Conservation (phyloP, 2,797 vertebrate species). For the Emys orbicularis region DNA sequence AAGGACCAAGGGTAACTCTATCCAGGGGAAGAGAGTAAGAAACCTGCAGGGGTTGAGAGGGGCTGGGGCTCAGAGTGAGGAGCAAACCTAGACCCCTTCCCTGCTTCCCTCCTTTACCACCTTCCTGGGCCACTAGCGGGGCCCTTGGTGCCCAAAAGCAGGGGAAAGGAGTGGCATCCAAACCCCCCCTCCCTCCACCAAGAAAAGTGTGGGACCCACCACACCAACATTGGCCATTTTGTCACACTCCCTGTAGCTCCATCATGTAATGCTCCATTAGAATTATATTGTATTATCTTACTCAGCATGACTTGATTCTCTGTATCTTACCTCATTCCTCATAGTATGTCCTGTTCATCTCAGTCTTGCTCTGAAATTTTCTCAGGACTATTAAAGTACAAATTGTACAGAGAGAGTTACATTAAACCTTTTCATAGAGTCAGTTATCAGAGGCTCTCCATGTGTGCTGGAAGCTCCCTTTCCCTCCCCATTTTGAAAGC, state of each 20-base stretch:
- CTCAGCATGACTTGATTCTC: background rate
- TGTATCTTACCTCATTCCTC: background rate
- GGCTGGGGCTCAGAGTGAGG: too few relatives aligned
- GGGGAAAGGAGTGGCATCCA: too few relatives aligned
- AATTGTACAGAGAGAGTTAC: background rate
- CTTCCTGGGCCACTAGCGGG: too few relatives aligned
- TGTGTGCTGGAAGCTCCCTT: background rate
- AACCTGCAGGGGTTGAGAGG: too few relatives aligned
- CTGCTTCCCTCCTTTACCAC: too few relatives aligned
- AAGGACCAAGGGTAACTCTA: too few relatives aligned
- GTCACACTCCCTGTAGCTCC: background rate
- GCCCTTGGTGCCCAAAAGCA: too few relatives aligned
- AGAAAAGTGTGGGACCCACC: too few relatives aligned
- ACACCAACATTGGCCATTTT: too few relatives aligned
- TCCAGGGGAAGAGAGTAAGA: too few relatives aligned
- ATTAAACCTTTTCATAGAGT: background rate
- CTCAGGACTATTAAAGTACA: background rate
- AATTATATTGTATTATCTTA: background rate
- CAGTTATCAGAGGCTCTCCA: background rate
- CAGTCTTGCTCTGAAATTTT: background rate
- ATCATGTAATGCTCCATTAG: background rate
- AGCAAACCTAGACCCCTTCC: too few relatives aligned
- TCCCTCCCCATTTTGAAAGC: background rate
- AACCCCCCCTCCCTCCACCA: too few relatives aligned
- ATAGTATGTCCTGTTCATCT: fast-evolving